Conservation (phyloP, 2,888 invertebrate species). For the Agrotis puta region DNA sequence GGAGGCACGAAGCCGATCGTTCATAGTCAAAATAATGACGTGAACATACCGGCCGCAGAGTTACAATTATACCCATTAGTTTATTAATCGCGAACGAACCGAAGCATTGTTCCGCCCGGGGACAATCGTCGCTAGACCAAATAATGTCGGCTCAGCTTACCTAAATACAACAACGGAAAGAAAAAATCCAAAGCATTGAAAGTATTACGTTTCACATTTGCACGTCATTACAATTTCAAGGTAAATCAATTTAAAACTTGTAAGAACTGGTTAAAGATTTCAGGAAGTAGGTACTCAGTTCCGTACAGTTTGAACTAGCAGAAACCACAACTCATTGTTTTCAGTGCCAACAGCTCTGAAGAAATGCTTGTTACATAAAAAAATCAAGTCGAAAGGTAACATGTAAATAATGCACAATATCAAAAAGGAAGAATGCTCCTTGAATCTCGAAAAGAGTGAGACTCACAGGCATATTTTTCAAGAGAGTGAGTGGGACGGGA, state of each 20-base stretch:
- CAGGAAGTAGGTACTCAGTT: conserved; percentile 10
- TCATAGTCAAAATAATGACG: conserved; percentile 89
- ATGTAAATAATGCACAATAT: conserved; percentile 73
- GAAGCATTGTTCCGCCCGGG: conserved; percentile 85
- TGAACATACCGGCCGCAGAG: conserved; percentile 71
- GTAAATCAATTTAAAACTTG: conserved; percentile 62
- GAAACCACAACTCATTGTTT: conserved; percentile 15
- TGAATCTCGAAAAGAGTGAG: conserved; percentile 75
- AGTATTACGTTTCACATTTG: conserved; percentile 78
- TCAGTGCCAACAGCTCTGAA: conserved; percentile 3
- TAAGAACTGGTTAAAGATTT: conserved; percentile 21
- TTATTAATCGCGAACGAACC: conserved; percentile 84
- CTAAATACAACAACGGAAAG: conserved; percentile 76
- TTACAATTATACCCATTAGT: conserved; percentile 87
- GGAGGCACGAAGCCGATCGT: conserved; percentile 83
- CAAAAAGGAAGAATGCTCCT: conserved; percentile 72
- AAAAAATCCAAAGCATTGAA: conserved; percentile 76
- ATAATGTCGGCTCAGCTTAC: conserved; percentile 84
- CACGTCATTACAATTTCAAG: conserved; percentile 69
- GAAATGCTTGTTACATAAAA: conserved; percentile 30
- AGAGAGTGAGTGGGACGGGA: conserved; percentile 75
- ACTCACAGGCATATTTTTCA: conserved; percentile 64
- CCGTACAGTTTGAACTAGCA: background rate
- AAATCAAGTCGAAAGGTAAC: conserved; percentile 51
- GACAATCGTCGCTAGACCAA: conserved; percentile 89